Evolutionary conservation across 2,888 invertebrate species (phyloP).

Genomic region (Chrysina gloriosa): DNA sequence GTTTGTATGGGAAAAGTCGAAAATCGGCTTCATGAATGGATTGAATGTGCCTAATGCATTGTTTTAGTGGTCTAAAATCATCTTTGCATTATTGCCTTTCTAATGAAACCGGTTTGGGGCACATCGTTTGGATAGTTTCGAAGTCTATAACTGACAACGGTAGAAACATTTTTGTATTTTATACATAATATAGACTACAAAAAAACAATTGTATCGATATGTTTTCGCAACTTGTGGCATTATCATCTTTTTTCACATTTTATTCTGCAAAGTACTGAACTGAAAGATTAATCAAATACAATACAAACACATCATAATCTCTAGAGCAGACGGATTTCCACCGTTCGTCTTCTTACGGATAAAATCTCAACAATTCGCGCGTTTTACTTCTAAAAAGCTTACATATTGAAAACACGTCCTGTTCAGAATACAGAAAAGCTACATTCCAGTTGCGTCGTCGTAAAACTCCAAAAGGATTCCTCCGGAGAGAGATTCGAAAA

Average conservation of each 20-base stretch:
- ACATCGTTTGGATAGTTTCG: too few species aligned
- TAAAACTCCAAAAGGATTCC: slow-evolving; percentile 54
- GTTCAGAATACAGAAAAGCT: slow-evolving; percentile 52
- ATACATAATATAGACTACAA: too few species aligned
- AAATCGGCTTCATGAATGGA: too few species aligned
- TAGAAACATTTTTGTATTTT: too few species aligned
- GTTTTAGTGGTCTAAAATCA: too few species aligned
- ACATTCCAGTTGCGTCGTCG: slow-evolving; percentile 44
- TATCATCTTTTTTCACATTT: not conserved
- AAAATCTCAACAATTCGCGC: slow-evolving; percentile 43
- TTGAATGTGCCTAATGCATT: too few species aligned
- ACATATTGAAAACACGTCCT: slow-evolving; percentile 57
- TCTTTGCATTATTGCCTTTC: too few species aligned
- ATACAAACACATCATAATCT: slow-evolving; percentile 54
- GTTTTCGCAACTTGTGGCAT: too few species aligned
- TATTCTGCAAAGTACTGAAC: not conserved
- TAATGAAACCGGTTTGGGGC: too few species aligned
- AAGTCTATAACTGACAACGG: too few species aligned
- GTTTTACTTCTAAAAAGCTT: slow-evolving; percentile 53
- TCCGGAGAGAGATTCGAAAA: slow-evolving; percentile 50
- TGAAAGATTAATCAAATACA: slow-evolving; percentile 56
- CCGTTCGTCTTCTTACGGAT: not conserved
- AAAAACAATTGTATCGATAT: too few species aligned
- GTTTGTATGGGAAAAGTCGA: too few species aligned
- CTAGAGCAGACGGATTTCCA: not conserved